Conservation (phyloP, 2,888 invertebrate species). For the Napeogenes inachia region DNA sequence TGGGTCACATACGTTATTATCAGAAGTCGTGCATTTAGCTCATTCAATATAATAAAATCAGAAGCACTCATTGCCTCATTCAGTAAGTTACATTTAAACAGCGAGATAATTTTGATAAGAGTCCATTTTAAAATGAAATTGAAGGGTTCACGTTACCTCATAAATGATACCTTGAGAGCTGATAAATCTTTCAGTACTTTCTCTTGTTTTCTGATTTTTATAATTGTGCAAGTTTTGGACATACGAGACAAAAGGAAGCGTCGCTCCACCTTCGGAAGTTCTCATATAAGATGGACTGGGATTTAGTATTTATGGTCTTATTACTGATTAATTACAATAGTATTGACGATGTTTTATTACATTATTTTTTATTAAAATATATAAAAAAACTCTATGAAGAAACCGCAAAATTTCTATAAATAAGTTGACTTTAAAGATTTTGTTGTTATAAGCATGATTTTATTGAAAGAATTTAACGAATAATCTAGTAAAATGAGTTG, state of each 20-base stretch:
- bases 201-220: constrained; percentile 19
- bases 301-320: too few relatives aligned
- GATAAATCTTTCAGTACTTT: constrained; percentile 32
- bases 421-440: too few relatives aligned
- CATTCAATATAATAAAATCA: neutral
- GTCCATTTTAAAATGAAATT: constrained; percentile 13
- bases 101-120: constrained; percentile 15
- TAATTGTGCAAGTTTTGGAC: constrained; percentile 20
- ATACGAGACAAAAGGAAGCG: constrained; percentile 26
- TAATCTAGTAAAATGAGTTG: too few relatives aligned
- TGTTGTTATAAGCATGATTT: too few relatives aligned
- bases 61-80: neutral
- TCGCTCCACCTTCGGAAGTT: constrained; percentile 1
- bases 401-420: too few relatives aligned
- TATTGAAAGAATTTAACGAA: too few relatives aligned
- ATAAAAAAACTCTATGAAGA: too few relatives aligned
- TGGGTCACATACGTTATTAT: too few relatives aligned
- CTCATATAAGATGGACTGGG: constrained; percentile 7
- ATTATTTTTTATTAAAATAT: too few relatives aligned
- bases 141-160: constrained; percentile 9
- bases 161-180: constrained; percentile 24
- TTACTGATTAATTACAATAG: too few relatives aligned
- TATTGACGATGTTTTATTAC: too few relatives aligned
- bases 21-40: too few relatives aligned
- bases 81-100: neutral